Evolutionary conservation across 2,888 invertebrate genomes (phyloP), one percentile per base, ranked within the genome.

Genomic region (Thalpophila matura): DNA sequence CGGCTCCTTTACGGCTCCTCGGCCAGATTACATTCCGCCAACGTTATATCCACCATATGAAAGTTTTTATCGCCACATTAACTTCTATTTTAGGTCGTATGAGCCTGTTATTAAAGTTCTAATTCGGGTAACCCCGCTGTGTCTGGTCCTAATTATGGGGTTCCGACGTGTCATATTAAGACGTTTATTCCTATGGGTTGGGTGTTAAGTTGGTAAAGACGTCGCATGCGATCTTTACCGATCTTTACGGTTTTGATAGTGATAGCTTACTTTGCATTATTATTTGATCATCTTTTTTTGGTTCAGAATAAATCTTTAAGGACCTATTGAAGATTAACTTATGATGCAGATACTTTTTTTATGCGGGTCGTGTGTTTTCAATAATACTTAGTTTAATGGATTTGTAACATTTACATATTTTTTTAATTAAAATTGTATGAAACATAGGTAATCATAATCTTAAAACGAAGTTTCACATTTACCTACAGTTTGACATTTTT

Each of bases 51-150:
- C 77, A 77, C 79, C 71, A 82, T 82, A 89, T 87, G 82, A 85
- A 79, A 83, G 78, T 85, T 89, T 87, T 88, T 88, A 87, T 86
- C 80, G 81, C 85, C 74, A 77, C 82, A 82, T 85, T 85, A 84
- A 87, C 83, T 82, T 76, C 77, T 77, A 83, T 81, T 86, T 85
- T 79, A 79, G 82, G 69, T 79, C 76, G 68, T 79, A 78, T 77
- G 57, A 37, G 60, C 61, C 66, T 79, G 77, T 83, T 85, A 87
- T 87, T 85, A 87, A 85, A 82, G 84, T 72, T 81, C 77, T 82
- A 77, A 86, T 86, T 87, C 78, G 76, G 81, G 77, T 68, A 69
- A 61, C 63, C 74, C 74, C 58, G 73, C 75, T 74, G 77, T 67
- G 77, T 68, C 58, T 67, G 53, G 43, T 37, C 70, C 73, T 74